Conservation (phyloP, 2,797 vertebrate genomes). For the Microchirus variegatus region DNA sequence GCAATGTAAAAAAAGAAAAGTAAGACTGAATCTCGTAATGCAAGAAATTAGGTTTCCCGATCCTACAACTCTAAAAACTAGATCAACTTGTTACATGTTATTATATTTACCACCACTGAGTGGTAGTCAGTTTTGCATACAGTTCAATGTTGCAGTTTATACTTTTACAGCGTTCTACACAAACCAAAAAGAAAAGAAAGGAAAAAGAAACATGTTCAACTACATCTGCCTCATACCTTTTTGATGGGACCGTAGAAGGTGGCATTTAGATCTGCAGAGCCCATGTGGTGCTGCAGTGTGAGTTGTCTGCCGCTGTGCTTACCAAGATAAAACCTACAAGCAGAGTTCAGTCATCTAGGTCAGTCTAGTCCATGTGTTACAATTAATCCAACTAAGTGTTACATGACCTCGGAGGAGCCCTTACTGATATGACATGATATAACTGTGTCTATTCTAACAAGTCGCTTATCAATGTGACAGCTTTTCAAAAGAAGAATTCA, state of each 20-base stretch:
- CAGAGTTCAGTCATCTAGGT: conserved; percentile 11
- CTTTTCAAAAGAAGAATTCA: too few relatives aligned
- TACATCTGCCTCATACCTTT: conserved; percentile 83
- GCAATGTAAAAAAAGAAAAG: conserved; percentile 7
- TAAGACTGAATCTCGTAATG: neutral
- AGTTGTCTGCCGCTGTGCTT: conserved; percentile 98
- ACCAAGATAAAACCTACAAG: conserved; percentile 95
- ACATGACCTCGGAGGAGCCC: too few relatives aligned
- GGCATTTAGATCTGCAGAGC: conserved; percentile 98
- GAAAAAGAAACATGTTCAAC: neutral
- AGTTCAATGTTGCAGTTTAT: too few relatives aligned
- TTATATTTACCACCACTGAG: too few relatives aligned
- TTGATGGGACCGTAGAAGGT: conserved; percentile 98
- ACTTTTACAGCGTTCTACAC: too few relatives aligned
- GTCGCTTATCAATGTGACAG: too few relatives aligned
- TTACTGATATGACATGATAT: too few relatives aligned
- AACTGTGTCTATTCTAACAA: too few relatives aligned
- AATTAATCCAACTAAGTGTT: conserved; percentile 1
- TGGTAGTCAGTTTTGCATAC: too few relatives aligned
- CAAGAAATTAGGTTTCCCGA: neutral
- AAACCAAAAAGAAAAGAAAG: neutral
- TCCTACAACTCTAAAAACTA: too few relatives aligned
- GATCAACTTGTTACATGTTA: too few relatives aligned
- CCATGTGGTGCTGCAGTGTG: conserved; percentile 99
- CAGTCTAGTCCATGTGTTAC: conserved; percentile 9